Evolutionary conservation across 2,888 invertebrate species (phyloP).

Genomic region (Coenonympha glycerion): DNA sequence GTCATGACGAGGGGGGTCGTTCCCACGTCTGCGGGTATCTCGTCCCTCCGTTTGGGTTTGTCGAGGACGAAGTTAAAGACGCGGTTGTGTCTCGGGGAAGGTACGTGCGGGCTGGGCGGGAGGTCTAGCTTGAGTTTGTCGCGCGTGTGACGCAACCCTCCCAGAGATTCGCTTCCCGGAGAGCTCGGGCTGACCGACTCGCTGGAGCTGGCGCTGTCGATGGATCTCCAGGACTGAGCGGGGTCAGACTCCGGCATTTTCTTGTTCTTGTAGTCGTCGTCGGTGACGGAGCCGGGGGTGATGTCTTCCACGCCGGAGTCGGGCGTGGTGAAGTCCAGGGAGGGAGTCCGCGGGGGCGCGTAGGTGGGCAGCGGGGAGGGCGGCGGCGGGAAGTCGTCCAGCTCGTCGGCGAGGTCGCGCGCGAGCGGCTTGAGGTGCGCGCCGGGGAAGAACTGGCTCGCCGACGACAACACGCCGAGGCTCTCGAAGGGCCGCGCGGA

Average conservation of each 20-base stretch:
- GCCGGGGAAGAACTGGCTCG: constrained; percentile 84
- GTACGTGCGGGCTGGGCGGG: constrained; percentile 73
- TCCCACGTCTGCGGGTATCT: constrained; percentile 27
- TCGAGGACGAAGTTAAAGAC: constrained; percentile 66
- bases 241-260: constrained; percentile 41
- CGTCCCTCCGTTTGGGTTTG: constrained; percentile 49
- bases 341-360: constrained; percentile 45
- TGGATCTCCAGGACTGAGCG: constrained; percentile 43
- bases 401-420: constrained; percentile 42
- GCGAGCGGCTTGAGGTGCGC: constrained; percentile 55
- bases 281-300: constrained; percentile 67
- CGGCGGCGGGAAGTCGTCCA: constrained; percentile 41
- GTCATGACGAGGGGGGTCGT: constrained; percentile 59
- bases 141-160: constrained; percentile 82
- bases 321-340: constrained; percentile 74
- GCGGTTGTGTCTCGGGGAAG: constrained; percentile 58
- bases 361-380: constrained; percentile 35
- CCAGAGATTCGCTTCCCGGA: constrained; percentile 69
- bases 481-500: constrained; percentile 83
- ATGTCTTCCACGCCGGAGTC: constrained; percentile 79
- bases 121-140: constrained; percentile 83
- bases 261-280: constrained; percentile 52
- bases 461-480: constrained; percentile 68
- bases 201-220: constrained; percentile 62
- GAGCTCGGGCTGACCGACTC: constrained; percentile 67